phyloP scores from a whole-genome alignment of 2,888 invertebrate species.

The Stenolophus ochropezus region DNA sequence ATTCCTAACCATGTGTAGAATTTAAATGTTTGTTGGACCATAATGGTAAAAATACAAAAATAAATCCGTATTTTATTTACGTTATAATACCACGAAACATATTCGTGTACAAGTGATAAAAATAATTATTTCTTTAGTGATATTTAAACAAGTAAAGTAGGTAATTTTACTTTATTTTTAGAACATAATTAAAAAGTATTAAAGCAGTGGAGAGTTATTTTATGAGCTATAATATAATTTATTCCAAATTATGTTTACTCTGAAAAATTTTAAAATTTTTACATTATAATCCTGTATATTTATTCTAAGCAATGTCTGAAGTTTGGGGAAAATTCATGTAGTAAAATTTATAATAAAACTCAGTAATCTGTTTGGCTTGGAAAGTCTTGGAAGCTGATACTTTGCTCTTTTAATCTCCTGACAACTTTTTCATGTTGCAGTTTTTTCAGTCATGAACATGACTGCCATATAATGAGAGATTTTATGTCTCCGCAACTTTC shows the following conservation, averaged over 20 bases:
- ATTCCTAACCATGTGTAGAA: too few species aligned
- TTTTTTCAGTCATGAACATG: conserved; percentile 49
- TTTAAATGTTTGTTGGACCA: too few species aligned
- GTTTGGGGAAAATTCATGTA: conserved; percentile 29
- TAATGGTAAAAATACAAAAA: too few species aligned
- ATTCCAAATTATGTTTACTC: neutral
- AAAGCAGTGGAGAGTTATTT: neutral
- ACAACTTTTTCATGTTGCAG: conserved; percentile 54
- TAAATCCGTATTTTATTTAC: too few species aligned
- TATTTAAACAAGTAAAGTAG: neutral
- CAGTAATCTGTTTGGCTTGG: conserved; percentile 45
- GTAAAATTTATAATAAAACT: conserved; percentile 55
- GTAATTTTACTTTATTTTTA: neutral
- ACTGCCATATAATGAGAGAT: conserved; percentile 50
- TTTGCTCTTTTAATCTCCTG: conserved; percentile 51
- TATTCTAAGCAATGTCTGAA: conserved; percentile 26
- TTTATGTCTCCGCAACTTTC: conserved; percentile 45
- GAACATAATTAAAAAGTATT: neutral
- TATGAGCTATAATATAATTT: neutral
- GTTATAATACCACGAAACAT: too few species aligned
- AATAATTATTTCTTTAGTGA: too few species aligned
- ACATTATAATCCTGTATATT: conserved; percentile 15
- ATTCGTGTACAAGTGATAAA: too few species aligned
- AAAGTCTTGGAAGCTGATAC: conserved; percentile 37
- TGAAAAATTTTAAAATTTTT: conserved; percentile 5